A percentile compares a stretch with the other conserved stretches of the same genome.
These are phyloP conservation scores for Sthenelais limicola DNA, from an alignment of 2,888 invertebrate species.

Conservation along the genomic window DNA sequence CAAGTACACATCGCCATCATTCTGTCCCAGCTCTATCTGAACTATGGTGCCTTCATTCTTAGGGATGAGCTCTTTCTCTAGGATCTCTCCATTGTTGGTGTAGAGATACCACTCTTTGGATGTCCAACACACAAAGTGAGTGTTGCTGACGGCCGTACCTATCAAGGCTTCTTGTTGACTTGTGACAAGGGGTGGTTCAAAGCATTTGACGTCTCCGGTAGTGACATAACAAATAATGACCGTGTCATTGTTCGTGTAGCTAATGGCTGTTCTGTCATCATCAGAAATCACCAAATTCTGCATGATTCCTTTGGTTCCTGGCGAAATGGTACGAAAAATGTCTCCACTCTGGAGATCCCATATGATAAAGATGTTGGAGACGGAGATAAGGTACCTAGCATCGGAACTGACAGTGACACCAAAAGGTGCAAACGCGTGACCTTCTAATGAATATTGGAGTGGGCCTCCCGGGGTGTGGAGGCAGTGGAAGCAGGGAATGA, in stretches of 20 bases:
- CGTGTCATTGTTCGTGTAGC: constrained; percentile 96
- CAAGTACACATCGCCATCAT: constrained; percentile 43
- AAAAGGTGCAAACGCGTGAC: constrained; percentile 91
- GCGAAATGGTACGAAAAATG: constrained; percentile 89
- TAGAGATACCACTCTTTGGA: constrained; percentile 63
- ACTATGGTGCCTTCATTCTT: constrained; percentile 58
- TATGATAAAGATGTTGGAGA: constrained; percentile 96
- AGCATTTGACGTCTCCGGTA: constrained; percentile 81
- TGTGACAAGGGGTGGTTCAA: constrained; percentile 24
- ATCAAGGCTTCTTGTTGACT: constrained; percentile 56
- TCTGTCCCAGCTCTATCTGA: constrained; percentile 52
- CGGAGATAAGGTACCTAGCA: constrained; percentile 85
- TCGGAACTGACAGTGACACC: constrained; percentile 70
- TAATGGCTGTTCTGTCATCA: constrained; percentile 96
- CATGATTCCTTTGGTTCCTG: constrained; percentile 90
- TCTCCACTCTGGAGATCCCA: constrained; percentile 98
- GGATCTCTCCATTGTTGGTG: constrained; percentile 44
- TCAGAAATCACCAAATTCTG: constrained; percentile 92
- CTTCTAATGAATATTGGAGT: constrained; percentile 96
- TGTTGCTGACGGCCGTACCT: constrained; percentile 65
- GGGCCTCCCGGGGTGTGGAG: constrained; percentile 99
- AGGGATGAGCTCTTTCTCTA: constrained; percentile 4
- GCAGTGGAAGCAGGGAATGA: constrained; percentile 95
- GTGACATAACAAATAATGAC: constrained; percentile 91
- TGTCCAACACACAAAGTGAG: constrained; percentile 66